phyloP scores from a whole-genome alignment of 37 sponge, comb jelly and placozoan species.

The Halichondria panicea region DNA sequence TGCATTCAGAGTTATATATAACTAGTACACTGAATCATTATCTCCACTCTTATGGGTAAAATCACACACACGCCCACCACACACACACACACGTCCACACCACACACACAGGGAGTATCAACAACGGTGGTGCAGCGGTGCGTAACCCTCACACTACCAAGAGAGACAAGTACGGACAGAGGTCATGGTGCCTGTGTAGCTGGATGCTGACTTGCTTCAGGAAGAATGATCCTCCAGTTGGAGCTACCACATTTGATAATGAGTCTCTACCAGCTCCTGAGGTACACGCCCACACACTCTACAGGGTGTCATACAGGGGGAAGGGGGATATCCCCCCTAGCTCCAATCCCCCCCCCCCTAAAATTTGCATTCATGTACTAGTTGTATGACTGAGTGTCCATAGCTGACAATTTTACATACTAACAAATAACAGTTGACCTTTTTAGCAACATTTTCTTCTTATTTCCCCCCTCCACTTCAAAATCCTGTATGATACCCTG shows the following conservation, averaged over 20 bases:
- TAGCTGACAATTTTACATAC: no score
- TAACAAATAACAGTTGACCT: no score
- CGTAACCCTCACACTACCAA: background rate
- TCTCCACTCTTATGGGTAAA: no score
- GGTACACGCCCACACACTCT: background rate
- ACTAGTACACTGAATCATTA: no score
- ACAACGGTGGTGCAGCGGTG: background rate
- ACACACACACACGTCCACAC: constrained; percentile 10
- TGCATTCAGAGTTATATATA: no score
- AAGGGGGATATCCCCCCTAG: constrained; percentile 1
- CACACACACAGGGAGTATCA: background rate
- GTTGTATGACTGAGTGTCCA: background rate
- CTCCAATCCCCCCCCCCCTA: background rate
- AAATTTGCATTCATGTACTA: background rate
- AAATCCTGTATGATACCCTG: background rate
- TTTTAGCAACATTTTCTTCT: background rate
- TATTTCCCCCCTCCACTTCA: background rate
- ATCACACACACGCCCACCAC: no score
- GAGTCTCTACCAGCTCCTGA: constrained; percentile 60
- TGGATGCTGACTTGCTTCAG: constrained; percentile 64
- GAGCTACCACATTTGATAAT: constrained; percentile 47
- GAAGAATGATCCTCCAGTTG: constrained; percentile 41
- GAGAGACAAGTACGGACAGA: background rate
- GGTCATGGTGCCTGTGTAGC: constrained; percentile 50
- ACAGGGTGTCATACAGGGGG: no score